Evolutionary conservation across 2,113 vertebrate species (phyloP).

Genomic region (Cryptotis parvus): DNA sequence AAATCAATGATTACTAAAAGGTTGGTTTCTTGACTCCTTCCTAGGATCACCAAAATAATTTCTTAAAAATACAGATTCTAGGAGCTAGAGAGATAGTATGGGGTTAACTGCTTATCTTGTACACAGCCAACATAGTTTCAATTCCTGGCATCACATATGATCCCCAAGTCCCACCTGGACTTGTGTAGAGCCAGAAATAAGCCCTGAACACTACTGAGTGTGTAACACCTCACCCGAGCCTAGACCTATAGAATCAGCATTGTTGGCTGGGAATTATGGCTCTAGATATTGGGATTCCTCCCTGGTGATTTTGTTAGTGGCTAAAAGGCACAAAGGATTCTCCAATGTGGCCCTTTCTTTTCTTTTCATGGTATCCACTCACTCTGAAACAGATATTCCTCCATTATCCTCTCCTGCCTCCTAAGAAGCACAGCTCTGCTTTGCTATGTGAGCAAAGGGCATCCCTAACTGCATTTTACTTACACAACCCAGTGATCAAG

Average conservation of each 20-base stretch:
- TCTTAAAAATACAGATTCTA: neutral
- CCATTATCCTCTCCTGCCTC: neutral
- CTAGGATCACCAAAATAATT: neutral
- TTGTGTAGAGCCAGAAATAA: too few relatives aligned
- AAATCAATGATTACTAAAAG: neutral
- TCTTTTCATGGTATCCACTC: neutral
- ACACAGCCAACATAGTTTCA: too few relatives aligned
- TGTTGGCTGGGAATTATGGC: accelerated
- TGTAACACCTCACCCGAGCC: too few relatives aligned
- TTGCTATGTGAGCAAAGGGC: neutral
- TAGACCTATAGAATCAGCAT: neutral
- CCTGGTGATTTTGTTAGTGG: neutral
- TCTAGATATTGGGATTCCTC: neutral
- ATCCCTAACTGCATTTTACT: neutral
- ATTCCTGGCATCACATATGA: too few relatives aligned
- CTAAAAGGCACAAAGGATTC: neutral
- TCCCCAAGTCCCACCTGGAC: too few relatives aligned
- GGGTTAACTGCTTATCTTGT: too few relatives aligned
- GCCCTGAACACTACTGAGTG: too few relatives aligned
- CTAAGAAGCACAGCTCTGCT: neutral
- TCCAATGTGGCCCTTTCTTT: accelerated
- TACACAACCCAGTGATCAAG: accelerated
- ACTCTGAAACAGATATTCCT: neutral
- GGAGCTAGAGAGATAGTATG: too few relatives aligned
- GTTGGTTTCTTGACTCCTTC: neutral